Evolutionary conservation across 2,888 invertebrate genomes (phyloP).

Genomic region (Acanthosepion lycidas): DNA sequence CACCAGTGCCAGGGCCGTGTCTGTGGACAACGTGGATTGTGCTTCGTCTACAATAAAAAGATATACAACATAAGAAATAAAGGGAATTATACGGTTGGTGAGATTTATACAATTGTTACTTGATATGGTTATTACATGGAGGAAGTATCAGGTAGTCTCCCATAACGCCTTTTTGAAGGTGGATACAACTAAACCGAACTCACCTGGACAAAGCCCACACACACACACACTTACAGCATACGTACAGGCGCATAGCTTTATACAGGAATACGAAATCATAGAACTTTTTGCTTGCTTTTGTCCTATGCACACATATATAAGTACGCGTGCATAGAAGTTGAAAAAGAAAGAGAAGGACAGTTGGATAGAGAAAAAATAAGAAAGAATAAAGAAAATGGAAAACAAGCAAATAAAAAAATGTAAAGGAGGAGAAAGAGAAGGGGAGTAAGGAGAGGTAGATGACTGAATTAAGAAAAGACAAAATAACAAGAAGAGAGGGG

Average conservation of each 20-base stretch:
- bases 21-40: not conserved
- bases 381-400: too few species aligned
- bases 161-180: not conserved
- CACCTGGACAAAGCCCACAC: not conserved
- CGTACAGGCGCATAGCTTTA: not conserved
- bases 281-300: not conserved
- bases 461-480: too few species aligned
- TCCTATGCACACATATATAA: not conserved
- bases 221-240: not conserved
- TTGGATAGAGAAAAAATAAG: not conserved
- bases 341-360: not conserved
- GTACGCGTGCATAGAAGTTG: not conserved
- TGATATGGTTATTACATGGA: conserved; percentile 33
- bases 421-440: too few species aligned
- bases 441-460: too few species aligned
- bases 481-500: too few species aligned
- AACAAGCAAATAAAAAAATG: too few species aligned
- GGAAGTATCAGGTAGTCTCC: conserved; percentile 20
- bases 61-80: conserved; percentile 6
- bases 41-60: not conserved
- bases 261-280: not conserved
- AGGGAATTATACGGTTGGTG: not conserved
- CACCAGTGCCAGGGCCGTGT: not conserved
- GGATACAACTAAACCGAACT: not conserved
- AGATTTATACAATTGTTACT: conserved; percentile 22